Conservation (phyloP, 2,113 vertebrate species). For the Entomyzon cyanotis region DNA sequence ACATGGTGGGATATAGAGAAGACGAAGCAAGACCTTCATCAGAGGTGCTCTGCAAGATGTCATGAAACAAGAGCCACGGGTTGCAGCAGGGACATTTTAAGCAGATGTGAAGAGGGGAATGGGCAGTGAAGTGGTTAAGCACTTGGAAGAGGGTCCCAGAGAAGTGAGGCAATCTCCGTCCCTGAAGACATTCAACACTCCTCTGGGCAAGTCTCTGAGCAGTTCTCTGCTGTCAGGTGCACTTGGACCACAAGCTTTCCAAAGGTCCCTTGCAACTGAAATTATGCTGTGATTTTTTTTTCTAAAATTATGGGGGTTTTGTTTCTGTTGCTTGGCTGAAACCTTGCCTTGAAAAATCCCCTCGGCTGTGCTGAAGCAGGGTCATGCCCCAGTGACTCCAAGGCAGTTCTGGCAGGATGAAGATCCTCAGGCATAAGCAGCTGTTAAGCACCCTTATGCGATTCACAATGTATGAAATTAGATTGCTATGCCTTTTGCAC, state of each 20-base stretch:
- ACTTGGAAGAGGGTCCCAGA: not conserved
- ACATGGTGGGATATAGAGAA: not conserved
- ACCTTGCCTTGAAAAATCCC: not conserved
- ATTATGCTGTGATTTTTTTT: not conserved
- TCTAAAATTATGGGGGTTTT: not conserved
- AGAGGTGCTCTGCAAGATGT: not conserved
- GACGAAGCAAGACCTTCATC: not conserved
- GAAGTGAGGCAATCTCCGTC: not conserved
- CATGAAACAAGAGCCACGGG: rapidly evolving
- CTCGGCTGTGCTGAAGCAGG: not conserved
- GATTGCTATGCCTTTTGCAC: not conserved
- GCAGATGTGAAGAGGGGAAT: not conserved
- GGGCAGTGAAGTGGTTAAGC: not conserved
- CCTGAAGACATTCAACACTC: not conserved
- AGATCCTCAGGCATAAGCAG: not conserved
- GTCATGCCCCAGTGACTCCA: not conserved
- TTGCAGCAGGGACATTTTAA: not conserved
- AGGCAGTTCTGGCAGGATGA: not conserved
- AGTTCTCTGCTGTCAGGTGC: not conserved
- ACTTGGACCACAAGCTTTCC: not conserved
- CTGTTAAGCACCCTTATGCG: not conserved
- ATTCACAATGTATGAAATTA: not conserved
- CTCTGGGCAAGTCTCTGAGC: not conserved
- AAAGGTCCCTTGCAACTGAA: not conserved
- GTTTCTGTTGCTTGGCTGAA: not conserved